These are phyloP conservation scores for Cataglyphis altisquamis DNA, from an alignment of 2,888 invertebrate species.

Conservation along the genomic window DNA sequence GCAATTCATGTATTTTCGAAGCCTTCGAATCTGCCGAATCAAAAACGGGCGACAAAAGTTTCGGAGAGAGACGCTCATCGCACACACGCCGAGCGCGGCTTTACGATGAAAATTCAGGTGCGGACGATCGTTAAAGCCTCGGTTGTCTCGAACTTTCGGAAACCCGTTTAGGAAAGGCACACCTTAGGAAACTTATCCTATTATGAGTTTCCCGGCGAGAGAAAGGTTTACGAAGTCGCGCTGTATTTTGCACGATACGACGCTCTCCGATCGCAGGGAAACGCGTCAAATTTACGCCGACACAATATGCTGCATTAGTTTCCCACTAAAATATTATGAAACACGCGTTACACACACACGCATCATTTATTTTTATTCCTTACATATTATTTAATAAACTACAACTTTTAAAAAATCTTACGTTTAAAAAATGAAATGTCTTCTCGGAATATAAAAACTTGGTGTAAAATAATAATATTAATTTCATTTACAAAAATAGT, in stretches of 20 bases:
- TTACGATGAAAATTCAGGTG: constrained; percentile 66
- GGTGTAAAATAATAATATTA: neutral
- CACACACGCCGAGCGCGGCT: neutral
- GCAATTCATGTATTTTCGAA: constrained; percentile 30
- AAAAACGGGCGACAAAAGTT: constrained; percentile 33
- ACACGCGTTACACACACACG: neutral
- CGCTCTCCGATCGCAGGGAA: constrained; percentile 12
- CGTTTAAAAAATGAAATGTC: neutral
- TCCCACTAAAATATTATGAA: neutral
- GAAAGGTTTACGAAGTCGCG: constrained; percentile 45
- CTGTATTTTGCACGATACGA: constrained; percentile 19
- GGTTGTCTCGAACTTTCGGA: constrained; percentile 72
- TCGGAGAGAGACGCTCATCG: neutral
- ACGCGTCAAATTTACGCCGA: constrained; percentile 17
- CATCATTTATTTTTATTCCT: too few relatives aligned
- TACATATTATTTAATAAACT: neutral
- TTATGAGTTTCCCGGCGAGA: constrained; percentile 74
- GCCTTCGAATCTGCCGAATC: constrained; percentile 21
- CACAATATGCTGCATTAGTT: neutral
- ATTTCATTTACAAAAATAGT: neutral
- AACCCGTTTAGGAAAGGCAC: constrained; percentile 75
- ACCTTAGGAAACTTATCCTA: constrained; percentile 79
- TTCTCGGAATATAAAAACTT: neutral
- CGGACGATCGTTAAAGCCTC: constrained; percentile 72
- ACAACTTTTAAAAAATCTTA: neutral